Base-by-base conservation (phyloP, 1,140 invertebrate species). In the Pygmarrhopalites habei region DNA sequence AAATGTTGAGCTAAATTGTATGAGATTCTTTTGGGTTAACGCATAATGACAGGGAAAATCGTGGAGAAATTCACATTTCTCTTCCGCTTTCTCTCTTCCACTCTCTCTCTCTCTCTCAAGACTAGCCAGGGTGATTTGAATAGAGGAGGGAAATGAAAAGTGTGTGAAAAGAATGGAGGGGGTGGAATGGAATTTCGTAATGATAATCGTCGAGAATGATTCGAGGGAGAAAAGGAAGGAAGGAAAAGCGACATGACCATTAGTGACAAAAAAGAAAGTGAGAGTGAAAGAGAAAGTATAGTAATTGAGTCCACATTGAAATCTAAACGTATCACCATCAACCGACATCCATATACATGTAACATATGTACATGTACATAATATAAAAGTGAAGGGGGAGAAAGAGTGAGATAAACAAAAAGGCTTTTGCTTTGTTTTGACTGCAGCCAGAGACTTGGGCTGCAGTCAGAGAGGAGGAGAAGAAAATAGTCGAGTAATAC, bases 251-350 rank as follows among this genome's bases (percentile, higher is more conserved):
- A 52, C 49, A 52, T 52, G 4, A 52, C 21, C 19, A 52, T 52
- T 26, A 26, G 49, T 14, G 25, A 52, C 14, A 52, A 52, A 52
- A 52, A 28, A 7, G 28, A 52, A 26, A 26, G n/a, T 26, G 49
- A 12, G 4, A 29, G 4, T 12, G 10, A 29, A 52, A 26, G n/a
- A n/a, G n/a, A n/a, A n/a, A n/a, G n/a, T n/a, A n/a, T 28, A 26
- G 49, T 52, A 52, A 52, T 52, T 52, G 49, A 26, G 49, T 52
- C 28, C 21, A 12, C 49, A 29, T 52, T 52, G 49, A 52, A 52
- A 52, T 52, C 49, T 52, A 52, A 52, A 52, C 49, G 28, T 26
- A 52, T 52, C 49, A 52, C 21, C 49, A 29, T 52, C 49, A 52
- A 15, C n/a, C n/a, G n/a, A n/a, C 49, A 14, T 52, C 23, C 10